These are phyloP conservation scores for Caenorhabditis zanzibari DNA, from an alignment of 2,888 invertebrate genomes.

Conservation along the genomic window DNA sequence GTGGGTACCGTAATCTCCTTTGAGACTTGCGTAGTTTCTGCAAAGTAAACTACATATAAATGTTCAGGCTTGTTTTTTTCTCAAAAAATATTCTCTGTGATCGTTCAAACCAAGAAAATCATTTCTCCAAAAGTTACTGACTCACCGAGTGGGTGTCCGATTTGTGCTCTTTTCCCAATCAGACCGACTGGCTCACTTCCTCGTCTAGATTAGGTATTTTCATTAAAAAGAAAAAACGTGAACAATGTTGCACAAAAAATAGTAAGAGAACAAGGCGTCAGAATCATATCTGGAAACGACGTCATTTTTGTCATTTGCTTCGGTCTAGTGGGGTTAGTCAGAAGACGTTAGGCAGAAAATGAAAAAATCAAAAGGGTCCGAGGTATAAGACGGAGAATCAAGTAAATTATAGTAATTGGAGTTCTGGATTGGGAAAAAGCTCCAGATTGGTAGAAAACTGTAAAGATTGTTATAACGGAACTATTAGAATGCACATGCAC, in stretches of 20 bases:
- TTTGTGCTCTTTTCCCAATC: constrained; percentile 20
- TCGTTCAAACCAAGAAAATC: neutral
- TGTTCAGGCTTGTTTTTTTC: neutral
- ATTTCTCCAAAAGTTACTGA: constrained; percentile 18
- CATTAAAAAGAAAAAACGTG: neutral
- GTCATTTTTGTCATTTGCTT: neutral
- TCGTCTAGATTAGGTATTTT: constrained; percentile 21
- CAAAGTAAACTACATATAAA: neutral
- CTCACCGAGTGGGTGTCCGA: constrained; percentile 12
- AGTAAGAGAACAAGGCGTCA: neutral
- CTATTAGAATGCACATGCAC: no score
- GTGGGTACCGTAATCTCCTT: neutral
- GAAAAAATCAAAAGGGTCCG: no score
- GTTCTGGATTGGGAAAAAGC: no score
- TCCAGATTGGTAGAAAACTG: no score
- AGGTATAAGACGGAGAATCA: no score
- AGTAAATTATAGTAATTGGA: no score
- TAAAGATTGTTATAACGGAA: no score
- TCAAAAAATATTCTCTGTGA: no score
- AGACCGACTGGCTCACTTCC: constrained; percentile 15
- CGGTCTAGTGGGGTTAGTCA: neutral
- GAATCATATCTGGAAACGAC: neutral
- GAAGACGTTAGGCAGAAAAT: no score
- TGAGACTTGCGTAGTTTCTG: neutral
- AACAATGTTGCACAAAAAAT: constrained; percentile 28